These are phyloP conservation scores for Thaumatotibia leucotreta DNA, from an alignment of 1,140 invertebrate species.

Conservation along the genomic window DNA sequence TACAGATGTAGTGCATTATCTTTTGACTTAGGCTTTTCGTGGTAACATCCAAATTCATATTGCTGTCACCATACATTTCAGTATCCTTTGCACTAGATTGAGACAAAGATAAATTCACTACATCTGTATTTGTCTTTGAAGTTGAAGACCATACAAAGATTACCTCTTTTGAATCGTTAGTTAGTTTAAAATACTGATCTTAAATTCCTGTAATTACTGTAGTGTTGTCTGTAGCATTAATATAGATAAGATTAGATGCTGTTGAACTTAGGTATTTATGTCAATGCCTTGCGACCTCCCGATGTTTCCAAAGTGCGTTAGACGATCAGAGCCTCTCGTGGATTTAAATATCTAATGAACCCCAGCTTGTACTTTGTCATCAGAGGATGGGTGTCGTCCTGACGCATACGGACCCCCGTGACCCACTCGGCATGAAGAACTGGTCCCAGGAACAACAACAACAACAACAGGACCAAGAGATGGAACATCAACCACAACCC, in stretches of 20 bases:
- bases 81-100: no score
- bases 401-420: constrained; percentile 24
- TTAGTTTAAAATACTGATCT: no score
- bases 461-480: neutral
- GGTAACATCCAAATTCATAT: no score
- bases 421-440: constrained; percentile 18
- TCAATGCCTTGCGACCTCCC: constrained; percentile 23
- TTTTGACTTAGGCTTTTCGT: no score
- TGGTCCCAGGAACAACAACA: neutral
- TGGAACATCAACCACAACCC: constrained; percentile 3
- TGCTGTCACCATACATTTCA: no score
- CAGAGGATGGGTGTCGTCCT: constrained; percentile 50
- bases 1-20: no score
- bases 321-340: constrained; percentile 61
- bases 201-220: neutral
- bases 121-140: no score
- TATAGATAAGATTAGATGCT: neutral
- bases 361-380: constrained; percentile 70
- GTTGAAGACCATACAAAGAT: no score
- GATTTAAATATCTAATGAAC: constrained; percentile 65
- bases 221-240: neutral
- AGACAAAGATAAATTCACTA: no score
- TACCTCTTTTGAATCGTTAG: no score
- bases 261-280: neutral
- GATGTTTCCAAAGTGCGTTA: constrained; percentile 52